phyloP scores from a whole-genome alignment of 2,888 invertebrate genomes.

The Terebella lapidaria region DNA sequence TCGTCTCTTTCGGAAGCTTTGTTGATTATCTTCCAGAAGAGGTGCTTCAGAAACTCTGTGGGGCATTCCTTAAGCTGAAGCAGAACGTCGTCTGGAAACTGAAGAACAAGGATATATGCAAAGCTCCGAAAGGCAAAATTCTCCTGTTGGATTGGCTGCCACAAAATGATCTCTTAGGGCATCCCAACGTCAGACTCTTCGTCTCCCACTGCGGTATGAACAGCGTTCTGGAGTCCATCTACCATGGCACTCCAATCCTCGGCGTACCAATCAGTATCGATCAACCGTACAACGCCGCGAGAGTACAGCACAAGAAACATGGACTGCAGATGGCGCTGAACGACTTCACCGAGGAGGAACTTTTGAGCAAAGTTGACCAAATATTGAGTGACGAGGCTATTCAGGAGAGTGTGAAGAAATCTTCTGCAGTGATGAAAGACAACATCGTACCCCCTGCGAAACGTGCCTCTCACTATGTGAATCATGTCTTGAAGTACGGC shows the following conservation, averaged over 20 bases:
- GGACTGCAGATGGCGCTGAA: slow-evolving; percentile 9
- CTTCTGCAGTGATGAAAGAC: slow-evolving; percentile 6
- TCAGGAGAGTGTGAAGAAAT: neutral
- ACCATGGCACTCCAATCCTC: neutral
- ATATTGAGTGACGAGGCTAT: slow-evolving; percentile 1
- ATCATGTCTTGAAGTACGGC: slow-evolving; percentile 12
- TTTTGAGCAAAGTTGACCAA: slow-evolving; percentile 1
- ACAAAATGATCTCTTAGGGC: neutral
- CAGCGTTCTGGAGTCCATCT: neutral
- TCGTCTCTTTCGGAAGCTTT: slow-evolving; percentile 8
- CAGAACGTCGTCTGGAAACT: slow-evolving; percentile 2
- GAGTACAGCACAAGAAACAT: neutral
- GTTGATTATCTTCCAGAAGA: slow-evolving; percentile 4
- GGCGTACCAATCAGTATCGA: neutral
- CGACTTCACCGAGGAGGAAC: slow-evolving; percentile 6
- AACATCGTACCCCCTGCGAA: slow-evolving; percentile 3
- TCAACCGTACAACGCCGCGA: slow-evolving; percentile 6
- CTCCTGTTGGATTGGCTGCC: neutral
- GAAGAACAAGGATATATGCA: neutral
- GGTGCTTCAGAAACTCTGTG: slow-evolving; percentile 2
- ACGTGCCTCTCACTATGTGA: slow-evolving; percentile 3
- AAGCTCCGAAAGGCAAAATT: neutral
- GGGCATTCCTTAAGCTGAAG: neutral
- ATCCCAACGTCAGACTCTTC: neutral
- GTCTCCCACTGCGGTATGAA: neutral